Percentiles rank a stretch among this genome's conserved stretches.
phyloP scores from a whole-genome alignment of 92 coral and sea anemone genomes.

The Meandrina meandrites region DNA sequence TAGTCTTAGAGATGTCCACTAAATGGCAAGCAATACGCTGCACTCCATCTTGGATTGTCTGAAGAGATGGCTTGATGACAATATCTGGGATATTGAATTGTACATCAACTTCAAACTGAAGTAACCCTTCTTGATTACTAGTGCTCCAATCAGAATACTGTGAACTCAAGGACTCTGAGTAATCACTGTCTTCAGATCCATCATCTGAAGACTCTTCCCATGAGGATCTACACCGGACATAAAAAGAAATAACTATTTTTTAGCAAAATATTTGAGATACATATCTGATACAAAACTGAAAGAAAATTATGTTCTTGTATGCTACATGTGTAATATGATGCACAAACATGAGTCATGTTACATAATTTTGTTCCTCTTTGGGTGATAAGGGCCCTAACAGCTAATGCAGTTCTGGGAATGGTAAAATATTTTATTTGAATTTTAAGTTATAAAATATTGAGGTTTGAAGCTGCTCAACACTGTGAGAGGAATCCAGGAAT shows the following conservation, averaged over 20 bases:
- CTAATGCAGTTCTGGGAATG: too few species aligned
- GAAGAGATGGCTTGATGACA: constrained; percentile 80
- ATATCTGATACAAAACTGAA: neutral
- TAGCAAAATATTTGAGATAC: neutral
- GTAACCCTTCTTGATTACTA: constrained; percentile 62
- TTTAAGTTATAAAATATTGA: too few species aligned
- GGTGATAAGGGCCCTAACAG: too few species aligned
- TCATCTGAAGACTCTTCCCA: constrained; percentile 38
- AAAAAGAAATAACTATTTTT: neutral
- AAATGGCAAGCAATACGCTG: constrained; percentile 73
- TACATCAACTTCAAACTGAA: constrained; percentile 85
- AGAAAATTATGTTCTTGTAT: too few species aligned
- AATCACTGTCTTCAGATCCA: constrained; percentile 51
- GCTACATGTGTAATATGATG: too few species aligned
- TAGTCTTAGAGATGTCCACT: constrained; percentile 76
- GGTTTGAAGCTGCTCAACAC: too few species aligned
- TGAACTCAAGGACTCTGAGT: constrained; percentile 56
- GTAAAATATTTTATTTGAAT: too few species aligned
- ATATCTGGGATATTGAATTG: constrained; percentile 95
- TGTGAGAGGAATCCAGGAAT: neutral
- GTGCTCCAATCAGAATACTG: constrained; percentile 59
- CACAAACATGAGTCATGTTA: too few species aligned
- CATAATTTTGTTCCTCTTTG: too few species aligned
- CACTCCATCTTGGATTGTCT: constrained; percentile 81
- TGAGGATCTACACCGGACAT: constrained; percentile 15